Evolutionary conservation across 1,140 invertebrate species (phyloP).

Genomic region (Drosophila cardini): DNA sequence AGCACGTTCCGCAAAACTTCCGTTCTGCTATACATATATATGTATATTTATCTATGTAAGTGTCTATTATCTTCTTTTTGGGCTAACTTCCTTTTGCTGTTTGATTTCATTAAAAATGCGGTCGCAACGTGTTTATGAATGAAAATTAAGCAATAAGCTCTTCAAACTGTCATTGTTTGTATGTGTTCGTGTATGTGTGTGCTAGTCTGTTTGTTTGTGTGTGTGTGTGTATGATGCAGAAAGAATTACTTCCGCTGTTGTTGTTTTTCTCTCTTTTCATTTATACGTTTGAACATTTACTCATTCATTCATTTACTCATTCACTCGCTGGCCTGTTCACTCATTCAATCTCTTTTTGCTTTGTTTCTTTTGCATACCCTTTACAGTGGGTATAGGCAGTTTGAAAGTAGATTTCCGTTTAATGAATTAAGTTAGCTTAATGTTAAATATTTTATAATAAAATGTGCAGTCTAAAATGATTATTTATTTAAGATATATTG

Average conservation of each 20-base stretch:
- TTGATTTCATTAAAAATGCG: conserved; percentile 75
- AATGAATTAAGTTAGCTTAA: too few species aligned
- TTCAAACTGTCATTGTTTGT: conserved; percentile 38
- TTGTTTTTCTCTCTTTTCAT: conserved; percentile 70
- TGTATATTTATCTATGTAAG: conserved; percentile 22
- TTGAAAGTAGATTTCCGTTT: neutral
- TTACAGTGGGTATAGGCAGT: neutral
- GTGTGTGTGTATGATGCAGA: conserved; percentile 54
- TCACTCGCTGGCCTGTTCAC: conserved; percentile 39
- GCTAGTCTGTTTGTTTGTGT: conserved; percentile 26
- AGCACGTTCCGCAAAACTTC: conserved; percentile 50
- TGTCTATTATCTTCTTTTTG: conserved; percentile 55
- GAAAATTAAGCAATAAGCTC: conserved; percentile 82
- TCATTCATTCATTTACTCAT: conserved; percentile 68
- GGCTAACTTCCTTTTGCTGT: conserved; percentile 62
- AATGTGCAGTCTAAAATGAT: too few species aligned
- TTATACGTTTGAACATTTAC: conserved; percentile 73
- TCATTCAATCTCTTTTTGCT: conserved; percentile 51
- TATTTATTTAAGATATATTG: too few species aligned
- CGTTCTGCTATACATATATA: conserved; percentile 39
- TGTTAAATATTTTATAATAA: too few species aligned
- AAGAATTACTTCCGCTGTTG: conserved; percentile 82
- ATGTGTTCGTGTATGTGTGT: conserved; percentile 32
- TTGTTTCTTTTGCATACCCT: conserved; percentile 37
- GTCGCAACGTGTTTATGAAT: conserved; percentile 79